These are phyloP conservation scores for Podabrus alpinus DNA, from an alignment of 2,888 invertebrate species.

Conservation along the genomic window DNA sequence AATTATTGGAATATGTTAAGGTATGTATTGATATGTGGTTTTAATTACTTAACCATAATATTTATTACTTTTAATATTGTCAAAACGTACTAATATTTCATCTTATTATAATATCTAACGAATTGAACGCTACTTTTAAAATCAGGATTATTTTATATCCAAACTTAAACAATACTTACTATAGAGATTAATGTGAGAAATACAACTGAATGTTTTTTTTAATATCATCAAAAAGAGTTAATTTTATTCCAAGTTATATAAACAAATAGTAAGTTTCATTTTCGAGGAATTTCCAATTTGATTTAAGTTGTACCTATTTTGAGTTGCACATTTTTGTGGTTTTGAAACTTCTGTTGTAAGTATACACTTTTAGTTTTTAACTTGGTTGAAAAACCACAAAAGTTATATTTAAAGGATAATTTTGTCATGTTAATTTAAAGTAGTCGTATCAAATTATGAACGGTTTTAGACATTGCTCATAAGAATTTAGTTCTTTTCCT, in stretches of 20 bases:
- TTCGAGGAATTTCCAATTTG: not conserved
- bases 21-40: too few relatives aligned
- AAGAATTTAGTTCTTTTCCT: not conserved
- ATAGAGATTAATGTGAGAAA: too few relatives aligned
- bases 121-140: too few relatives aligned
- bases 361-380: not conserved
- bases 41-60: too few relatives aligned
- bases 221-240: not conserved
- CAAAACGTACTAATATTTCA: too few relatives aligned
- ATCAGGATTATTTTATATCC: too few relatives aligned
- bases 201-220: too few relatives aligned
- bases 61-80: too few relatives aligned
- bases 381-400: not conserved
- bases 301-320: not conserved
- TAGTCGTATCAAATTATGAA: not conserved
- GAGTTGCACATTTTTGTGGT: not conserved
- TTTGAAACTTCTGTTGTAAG: not conserved
- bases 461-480: not conserved
- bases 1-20: slow-evolving; percentile 62
- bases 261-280: not conserved
- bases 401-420: not conserved
- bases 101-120: too few relatives aligned
- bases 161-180: too few relatives aligned
- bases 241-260: not conserved
- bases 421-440: not conserved